Percentiles rank a stretch among this genome's conserved stretches.
Evolutionary conservation across 1,140 invertebrate genomes (phyloP).

Genomic region (Drosophila sechellia): DNA sequence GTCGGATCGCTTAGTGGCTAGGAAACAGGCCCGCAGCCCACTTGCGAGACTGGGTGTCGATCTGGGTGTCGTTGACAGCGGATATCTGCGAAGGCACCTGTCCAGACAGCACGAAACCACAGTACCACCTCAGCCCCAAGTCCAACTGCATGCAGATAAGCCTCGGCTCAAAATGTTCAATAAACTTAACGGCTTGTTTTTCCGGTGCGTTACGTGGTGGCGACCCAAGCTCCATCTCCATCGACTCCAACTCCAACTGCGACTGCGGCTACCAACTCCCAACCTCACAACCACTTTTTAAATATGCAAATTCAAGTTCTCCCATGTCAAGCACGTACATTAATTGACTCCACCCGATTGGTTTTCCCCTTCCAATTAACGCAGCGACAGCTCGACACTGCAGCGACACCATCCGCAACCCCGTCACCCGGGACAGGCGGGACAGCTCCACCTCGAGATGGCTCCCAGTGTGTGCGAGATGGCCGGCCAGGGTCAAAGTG

Average conservation of each 20-base stretch:
- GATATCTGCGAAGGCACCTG: constrained; percentile 33
- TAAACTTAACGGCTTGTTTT: constrained; percentile 78
- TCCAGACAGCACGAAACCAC: constrained; percentile 15
- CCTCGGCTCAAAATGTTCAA: constrained; percentile 52
- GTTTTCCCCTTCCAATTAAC: constrained; percentile 35
- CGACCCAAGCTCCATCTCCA: constrained; percentile 28
- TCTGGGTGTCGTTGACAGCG: constrained; percentile 50
- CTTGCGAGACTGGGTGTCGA: constrained; percentile 19
- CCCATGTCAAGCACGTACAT: constrained; percentile 58
- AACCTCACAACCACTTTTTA: constrained; percentile 15
- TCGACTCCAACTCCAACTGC: background rate
- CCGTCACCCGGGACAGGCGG: constrained; percentile 17
- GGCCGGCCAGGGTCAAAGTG: constrained; percentile 28
- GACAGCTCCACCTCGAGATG: constrained; percentile 53
- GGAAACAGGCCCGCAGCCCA: constrained; percentile 42
- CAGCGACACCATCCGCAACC: constrained; percentile 52
- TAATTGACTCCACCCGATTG: constrained; percentile 56
- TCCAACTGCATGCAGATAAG: constrained; percentile 33
- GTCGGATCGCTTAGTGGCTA: constrained; percentile 10
- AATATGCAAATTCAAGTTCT: constrained; percentile 65
- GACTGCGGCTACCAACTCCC: background rate
- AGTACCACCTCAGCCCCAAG: background rate
- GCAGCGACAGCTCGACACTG: constrained; percentile 69
- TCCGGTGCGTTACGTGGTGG: constrained; percentile 73
- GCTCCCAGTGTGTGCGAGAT: constrained; percentile 81